Percentiles rank a stretch among this genome's conserved stretches.
Conservation (phyloP, 2,888 invertebrate genomes). For the Mesorhabditis spiculigera region DNA sequence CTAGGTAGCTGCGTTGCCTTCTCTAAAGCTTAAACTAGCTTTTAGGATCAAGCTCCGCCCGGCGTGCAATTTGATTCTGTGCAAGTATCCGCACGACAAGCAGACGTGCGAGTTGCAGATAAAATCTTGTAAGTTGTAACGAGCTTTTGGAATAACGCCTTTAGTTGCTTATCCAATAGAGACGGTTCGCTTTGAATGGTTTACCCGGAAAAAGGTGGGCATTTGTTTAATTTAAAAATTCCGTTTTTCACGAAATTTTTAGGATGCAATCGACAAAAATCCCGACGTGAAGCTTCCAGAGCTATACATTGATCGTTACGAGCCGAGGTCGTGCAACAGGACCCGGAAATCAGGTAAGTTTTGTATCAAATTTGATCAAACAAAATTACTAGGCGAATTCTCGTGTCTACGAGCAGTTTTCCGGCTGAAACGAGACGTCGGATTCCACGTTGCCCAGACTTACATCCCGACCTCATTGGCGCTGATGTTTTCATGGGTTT, state of each 20-base stretch:
- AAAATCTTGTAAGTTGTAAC: constrained; percentile 49
- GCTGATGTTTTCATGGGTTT: constrained; percentile 58
- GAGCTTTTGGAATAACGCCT: constrained; percentile 18
- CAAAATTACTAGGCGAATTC: constrained; percentile 39
- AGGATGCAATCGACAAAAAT: constrained; percentile 56
- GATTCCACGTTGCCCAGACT: constrained; percentile 56
- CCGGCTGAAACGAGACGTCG: constrained; percentile 54
- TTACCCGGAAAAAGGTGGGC: constrained; percentile 43
- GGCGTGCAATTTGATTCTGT: constrained; percentile 56
- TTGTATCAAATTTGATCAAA: neutral
- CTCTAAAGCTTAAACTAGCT: constrained; percentile 3
- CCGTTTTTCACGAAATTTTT: neutral
- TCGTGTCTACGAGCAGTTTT: constrained; percentile 54
- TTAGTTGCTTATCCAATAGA: constrained; percentile 57
- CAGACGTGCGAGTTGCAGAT: constrained; percentile 56
- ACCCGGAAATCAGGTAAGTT: constrained; percentile 41
- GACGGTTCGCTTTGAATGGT: constrained; percentile 58
- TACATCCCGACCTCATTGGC: constrained; percentile 57
- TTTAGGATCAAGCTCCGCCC: constrained; percentile 55
- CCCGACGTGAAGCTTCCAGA: constrained; percentile 57
- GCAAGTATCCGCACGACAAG: constrained; percentile 58
- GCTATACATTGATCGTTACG: constrained; percentile 51
- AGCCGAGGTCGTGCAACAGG: constrained; percentile 44
- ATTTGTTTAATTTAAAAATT: constrained; percentile 10
- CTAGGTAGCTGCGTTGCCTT: constrained; percentile 32